Base-by-base conservation (phyloP, 2,888 invertebrate genomes). In the Acanthococcus lagerstroemiae region DNA sequence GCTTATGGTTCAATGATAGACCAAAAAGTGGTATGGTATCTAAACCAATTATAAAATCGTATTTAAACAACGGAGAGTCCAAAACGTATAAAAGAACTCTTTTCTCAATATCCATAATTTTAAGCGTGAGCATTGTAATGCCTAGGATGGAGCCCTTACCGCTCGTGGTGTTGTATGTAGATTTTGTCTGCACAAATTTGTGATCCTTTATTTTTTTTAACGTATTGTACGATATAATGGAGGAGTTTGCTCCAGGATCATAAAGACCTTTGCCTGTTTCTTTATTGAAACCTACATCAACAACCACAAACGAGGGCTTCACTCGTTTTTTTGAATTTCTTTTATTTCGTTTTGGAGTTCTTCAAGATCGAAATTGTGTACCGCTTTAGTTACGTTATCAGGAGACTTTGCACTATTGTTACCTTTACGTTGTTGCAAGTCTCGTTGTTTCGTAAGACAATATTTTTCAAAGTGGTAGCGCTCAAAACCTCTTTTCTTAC, bases 241-340 rank as follows among this genome's bases (percentile, higher is more conserved):
- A 48, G 6, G 48, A 6, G 48, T 48, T 48, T n/a, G 48, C 48
- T 7, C 48, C 48, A 17, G 48, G 48, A 17, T 48, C 48, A 48
- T 48, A 48, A n/a, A 48, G 17, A 48, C 48, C 48, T 48, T 48
- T 48, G 12, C 48, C 48, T 6, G 48, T 48, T 6, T 6, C 6
- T n/a, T 7, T 6, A 7, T 17, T 17, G n/a, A 7, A 48, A n/a
- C 12, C 19, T 17, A 48, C 48, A n/a, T 48, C 48, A n/a, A 48
- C 12, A 9, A 48, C 48, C 6, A 48, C 48, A 48, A 48, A 48
- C 48, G 9, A 6, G 48, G 48, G 44, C 60, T 67, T 37, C 44
- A 44, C 56, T 67, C 44, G 61, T 56, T 46, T 46, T 12, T 44
- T 58, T 55, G 55, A 19, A 21, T 24, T 12, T 19, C 19, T 52